Percentiles rank a stretch among this genome's conserved stretches.
Conservation (phyloP, 2,797 vertebrate species). For the Cebuella pygmaea region DNA sequence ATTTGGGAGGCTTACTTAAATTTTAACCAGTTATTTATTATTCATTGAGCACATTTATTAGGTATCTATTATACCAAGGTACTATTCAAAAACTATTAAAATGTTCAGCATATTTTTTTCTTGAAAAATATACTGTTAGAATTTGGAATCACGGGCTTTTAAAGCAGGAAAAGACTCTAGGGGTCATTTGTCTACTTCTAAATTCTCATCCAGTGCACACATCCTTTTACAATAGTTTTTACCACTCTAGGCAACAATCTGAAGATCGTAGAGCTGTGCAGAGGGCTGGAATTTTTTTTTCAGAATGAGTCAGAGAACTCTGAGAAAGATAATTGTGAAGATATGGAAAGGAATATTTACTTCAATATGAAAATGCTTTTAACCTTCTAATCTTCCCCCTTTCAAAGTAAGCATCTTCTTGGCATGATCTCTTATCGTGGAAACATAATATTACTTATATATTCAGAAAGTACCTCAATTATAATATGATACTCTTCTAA, state of each 20-base stretch:
- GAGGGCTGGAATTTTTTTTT: not conserved
- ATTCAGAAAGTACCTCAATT: not conserved
- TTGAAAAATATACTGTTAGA: not conserved
- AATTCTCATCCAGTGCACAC: not conserved
- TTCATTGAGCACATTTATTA: not conserved
- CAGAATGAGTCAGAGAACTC: not conserved
- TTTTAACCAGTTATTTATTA: not conserved
- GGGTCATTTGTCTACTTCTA: not conserved
- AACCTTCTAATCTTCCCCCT: not conserved
- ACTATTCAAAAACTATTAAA: not conserved
- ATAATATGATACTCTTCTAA: not conserved
- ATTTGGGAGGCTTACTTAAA: not conserved
- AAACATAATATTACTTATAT: not conserved
- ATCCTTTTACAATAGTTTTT: not conserved
- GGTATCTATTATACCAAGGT: not conserved
- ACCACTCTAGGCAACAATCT: not conserved
- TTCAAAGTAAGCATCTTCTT: not conserved
- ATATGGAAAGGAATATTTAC: not conserved
- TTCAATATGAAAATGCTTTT: constrained; percentile 43
- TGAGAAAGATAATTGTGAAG: not conserved
- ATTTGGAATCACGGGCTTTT: not conserved
- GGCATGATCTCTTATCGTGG: not conserved
- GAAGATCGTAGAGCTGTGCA: not conserved
- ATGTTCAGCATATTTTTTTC: not conserved
- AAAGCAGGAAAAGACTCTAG: not conserved